Percentiles rank a stretch among this genome's conserved stretches.
Conservation (phyloP, 1,140 invertebrate genomes). For the Colletes latitarsis region DNA sequence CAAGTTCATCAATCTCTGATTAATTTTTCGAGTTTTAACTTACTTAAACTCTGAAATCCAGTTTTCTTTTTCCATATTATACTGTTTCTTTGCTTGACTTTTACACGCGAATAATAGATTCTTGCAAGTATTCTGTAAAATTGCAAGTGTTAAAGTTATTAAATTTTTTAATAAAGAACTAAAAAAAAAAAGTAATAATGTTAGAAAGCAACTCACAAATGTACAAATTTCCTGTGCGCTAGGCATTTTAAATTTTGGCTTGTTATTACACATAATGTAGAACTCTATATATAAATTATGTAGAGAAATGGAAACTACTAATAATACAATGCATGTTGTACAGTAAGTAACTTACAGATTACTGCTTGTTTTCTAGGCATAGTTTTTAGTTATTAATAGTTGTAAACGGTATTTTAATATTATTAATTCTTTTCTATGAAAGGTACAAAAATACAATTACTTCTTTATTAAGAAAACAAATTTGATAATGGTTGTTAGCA, state of each 20-base stretch:
- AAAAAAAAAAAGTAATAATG: not conserved
- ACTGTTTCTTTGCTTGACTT: not conserved
- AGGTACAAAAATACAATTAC: not conserved
- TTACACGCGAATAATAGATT: not conserved
- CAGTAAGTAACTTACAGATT: constrained; percentile 36
- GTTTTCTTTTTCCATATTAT: not conserved
- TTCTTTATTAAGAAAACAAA: not conserved
- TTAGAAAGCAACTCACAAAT: constrained; percentile 31
- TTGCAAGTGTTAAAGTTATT: not conserved
- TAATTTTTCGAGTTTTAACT: constrained; percentile 9
- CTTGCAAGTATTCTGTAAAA: constrained; percentile 11
- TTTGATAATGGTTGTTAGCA: not conserved
- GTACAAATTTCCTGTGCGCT: constrained; percentile 8
- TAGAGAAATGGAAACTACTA: not conserved
- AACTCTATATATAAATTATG: not conserved
- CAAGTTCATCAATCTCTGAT: not conserved
- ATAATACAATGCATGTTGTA: constrained; percentile 7
- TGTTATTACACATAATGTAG: constrained; percentile 2
- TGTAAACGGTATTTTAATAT: not conserved
- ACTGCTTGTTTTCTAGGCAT: constrained; percentile 4
- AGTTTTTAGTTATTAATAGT: not conserved
- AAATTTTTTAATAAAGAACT: not conserved
- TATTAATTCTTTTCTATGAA: constrained; percentile 2
- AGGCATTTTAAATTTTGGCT: constrained; percentile 14
- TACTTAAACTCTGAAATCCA: constrained; percentile 27